Conservation (phyloP, 2,888 invertebrate species). For the Labia minor region DNA sequence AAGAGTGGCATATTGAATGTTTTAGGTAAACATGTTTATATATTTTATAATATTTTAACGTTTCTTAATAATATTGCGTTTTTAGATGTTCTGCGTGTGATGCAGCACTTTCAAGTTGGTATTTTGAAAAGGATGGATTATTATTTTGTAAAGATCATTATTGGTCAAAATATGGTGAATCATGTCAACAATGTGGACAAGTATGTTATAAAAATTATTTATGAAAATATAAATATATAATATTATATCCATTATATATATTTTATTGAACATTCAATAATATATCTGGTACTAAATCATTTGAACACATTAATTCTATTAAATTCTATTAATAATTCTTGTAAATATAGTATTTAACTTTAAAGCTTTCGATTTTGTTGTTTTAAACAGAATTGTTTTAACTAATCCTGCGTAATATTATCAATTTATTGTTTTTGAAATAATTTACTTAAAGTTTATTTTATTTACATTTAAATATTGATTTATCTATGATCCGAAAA, state of each 20-base stretch:
- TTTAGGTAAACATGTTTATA: constrained; percentile 57
- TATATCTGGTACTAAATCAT: not conserved
- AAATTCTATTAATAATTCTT: too few species aligned
- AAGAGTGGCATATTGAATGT: constrained; percentile 83
- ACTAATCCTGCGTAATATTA: too few species aligned
- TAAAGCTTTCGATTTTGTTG: too few species aligned
- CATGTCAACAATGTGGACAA: constrained; percentile 79
- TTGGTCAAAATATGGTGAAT: constrained; percentile 76
- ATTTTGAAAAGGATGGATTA: constrained; percentile 82
- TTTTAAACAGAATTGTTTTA: too few species aligned
- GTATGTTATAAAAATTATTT: too few species aligned
- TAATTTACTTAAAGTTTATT: too few species aligned
- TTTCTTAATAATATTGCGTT: constrained; percentile 23
- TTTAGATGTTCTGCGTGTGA: constrained; percentile 85
- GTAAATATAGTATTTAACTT: too few species aligned
- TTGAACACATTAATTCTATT: constrained; percentile 16
- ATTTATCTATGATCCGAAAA: too few species aligned
- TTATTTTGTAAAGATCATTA: constrained; percentile 84
- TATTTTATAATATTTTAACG: constrained; percentile 14
- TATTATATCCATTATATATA: not conserved
- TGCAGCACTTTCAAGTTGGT: constrained; percentile 75
- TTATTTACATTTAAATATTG: too few species aligned
- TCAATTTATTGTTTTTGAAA: too few species aligned
- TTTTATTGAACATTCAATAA: not conserved
- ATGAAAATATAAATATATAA: constrained; percentile 22